Base-by-base conservation (phyloP, 2,888 invertebrate species). In the Sinohyriopsis cumingii region DNA sequence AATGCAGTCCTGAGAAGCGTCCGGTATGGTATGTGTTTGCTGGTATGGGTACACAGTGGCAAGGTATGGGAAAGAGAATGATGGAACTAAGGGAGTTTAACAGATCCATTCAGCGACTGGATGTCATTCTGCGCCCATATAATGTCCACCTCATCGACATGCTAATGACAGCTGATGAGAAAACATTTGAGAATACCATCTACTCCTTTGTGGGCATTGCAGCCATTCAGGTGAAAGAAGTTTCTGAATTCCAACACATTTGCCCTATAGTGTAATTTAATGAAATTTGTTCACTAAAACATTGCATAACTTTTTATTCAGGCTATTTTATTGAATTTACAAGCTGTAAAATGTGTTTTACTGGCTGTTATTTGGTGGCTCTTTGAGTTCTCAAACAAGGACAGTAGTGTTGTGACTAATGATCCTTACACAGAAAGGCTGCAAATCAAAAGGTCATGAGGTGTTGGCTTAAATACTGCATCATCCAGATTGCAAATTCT, bases 11-110 rank as follows among this genome's bases (percentile, higher is more conserved):
- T 20, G 94, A 94, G 59, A 92, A 93, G 76, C 93, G 95, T 20
- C 96, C 98, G 1, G 91, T 98, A 68, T 99, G 98, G 96, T 99
- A 93, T 90, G 93, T 99, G 76, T 99, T 97, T 91, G 95, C 97
- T 62, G 99, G 99, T 72, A 99, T 99, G 99, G 99, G 99, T 20
- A 95, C 96, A 59, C 99, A 99, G 91, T 99, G 98, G 98, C 93
- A 95, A 63, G 96, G 96, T 84, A 99, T 99, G 98, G 98, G 94
- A 20, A 94, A 94, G 87, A 93, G 94, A 72, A 92, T 99, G 80
- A 94, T 98, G 93, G 91, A 92, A 75, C 91, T 99, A 76, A 95
- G 96, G 67, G 91, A 92, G 1, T 98, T 98, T 91, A 94, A 93
- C 76, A 92, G 93, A 68, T 94, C 95, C 71, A 93, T 99, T 79